These are phyloP conservation scores for Notodonta ziczac DNA, from an alignment of 2,888 invertebrate genomes.

Conservation along the genomic window DNA sequence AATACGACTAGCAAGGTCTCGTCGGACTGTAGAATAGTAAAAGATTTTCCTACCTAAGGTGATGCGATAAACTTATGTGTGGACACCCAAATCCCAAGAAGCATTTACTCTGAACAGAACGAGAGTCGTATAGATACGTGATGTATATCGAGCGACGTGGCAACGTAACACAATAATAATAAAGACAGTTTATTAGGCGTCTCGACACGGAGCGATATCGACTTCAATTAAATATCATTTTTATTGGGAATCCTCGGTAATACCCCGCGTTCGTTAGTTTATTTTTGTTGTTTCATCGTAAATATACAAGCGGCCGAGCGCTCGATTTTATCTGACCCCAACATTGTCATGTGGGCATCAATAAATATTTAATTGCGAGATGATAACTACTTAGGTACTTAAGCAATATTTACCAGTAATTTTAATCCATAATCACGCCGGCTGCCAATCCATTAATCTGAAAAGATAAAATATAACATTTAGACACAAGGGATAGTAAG, in stretches of 20 bases:
- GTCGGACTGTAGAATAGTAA: constrained; percentile 28
- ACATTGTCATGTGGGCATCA: constrained; percentile 44
- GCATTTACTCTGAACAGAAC: constrained; percentile 38
- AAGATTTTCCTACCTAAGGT: constrained; percentile 35
- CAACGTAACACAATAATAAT: constrained; percentile 78
- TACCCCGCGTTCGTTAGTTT: constrained; percentile 68
- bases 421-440: constrained; percentile 55
- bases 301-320: constrained; percentile 44
- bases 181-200: constrained; percentile 80
- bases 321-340: constrained; percentile 49
- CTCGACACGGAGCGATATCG: constrained; percentile 77
- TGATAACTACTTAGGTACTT: constrained; percentile 18
- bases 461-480: constrained; percentile 49
- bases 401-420: constrained; percentile 53
- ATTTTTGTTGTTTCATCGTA: constrained; percentile 59
- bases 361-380: constrained; percentile 12
- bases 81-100: constrained; percentile 45
- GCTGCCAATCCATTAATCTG: constrained; percentile 64
- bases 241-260: constrained; percentile 76
- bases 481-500: constrained; percentile 33
- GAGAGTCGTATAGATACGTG: constrained; percentile 49
- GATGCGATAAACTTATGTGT: constrained; percentile 37
- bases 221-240: constrained; percentile 82
- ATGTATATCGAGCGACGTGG: constrained; percentile 66
- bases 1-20: constrained; percentile 25